Evolutionary conservation across 2,888 invertebrate species (phyloP), one percentile per base, ranked within the genome.

Genomic region (Acanthosepion pharaonis): DNA sequence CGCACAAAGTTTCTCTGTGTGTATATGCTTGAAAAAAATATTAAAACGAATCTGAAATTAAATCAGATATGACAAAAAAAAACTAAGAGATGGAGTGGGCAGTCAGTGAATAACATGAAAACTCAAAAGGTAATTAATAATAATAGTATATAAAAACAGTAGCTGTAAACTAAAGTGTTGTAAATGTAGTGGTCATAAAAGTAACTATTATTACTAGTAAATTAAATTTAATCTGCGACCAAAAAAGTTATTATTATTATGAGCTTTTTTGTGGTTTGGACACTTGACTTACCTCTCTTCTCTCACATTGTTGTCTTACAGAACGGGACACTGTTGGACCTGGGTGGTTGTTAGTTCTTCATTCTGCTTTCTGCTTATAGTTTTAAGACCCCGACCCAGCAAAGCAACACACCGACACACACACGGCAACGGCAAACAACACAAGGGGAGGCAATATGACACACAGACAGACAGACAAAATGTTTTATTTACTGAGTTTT

Each of bases 391-490:
- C 93, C 48, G 92, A 48, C 92, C 48, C 93, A 93, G 53, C 93
- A 93, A 78, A 78, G 78, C 78, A 78, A 78, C n/a, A 78, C 78
- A 78, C 78, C 78, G 78, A 78, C 93, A 51, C 25, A n/a, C 92
- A 51, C 93, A 93, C 93, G 51, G 93, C 51, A 93, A 93, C 51
- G 93, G 93, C 93, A 93, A 59, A 59, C 59, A 59, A 53, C 51
- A 93, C 53, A 93, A 53, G 93, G 92, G 93, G 93, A 93, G 51
- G 93, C 51, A 53, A 28, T n/a, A 93, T 93, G 93, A 93, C 93
- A 93, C 53, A 93, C 93, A 93, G 93, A 93, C 93, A 93, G 93
- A 93, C 93, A 93, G 92, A 92, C 93, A 93, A 93, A 51, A 51
- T 93, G 93, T 93, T 93, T 93, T 93, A 93, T 93, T 93, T 93